Percentiles rank a stretch among this genome's conserved stretches.
Conservation (phyloP, 2,797 vertebrate species). For the Chloroceryle amazona region DNA sequence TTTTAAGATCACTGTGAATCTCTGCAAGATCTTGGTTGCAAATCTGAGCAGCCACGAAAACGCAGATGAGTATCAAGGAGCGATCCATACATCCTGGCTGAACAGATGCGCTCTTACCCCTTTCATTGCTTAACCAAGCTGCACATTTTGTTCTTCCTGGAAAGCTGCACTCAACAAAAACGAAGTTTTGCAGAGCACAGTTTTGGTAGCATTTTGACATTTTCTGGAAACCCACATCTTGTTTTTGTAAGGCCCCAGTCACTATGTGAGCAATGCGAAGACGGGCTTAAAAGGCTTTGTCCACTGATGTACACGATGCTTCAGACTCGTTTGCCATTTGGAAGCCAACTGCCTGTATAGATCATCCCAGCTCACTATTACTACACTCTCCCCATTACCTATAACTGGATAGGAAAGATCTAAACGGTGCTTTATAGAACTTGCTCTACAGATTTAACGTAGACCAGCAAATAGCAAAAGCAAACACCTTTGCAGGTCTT, state of each 20-base stretch:
- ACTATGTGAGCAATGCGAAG: background rate
- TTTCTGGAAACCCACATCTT: background rate
- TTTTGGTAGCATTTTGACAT: background rate
- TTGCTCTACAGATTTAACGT: slow-evolving; percentile 16
- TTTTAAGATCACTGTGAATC: background rate
- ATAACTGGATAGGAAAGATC: background rate
- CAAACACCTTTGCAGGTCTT: background rate
- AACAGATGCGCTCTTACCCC: background rate
- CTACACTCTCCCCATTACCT: background rate
- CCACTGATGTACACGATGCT: background rate
- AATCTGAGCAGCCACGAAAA: background rate
- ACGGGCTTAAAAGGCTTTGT: background rate
- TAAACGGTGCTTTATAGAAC: background rate
- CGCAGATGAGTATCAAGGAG: background rate
- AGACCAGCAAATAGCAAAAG: slow-evolving; percentile 24
- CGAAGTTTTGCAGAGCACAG: background rate
- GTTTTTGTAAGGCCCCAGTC: background rate
- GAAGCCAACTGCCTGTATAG: background rate
- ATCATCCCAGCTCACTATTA: background rate
- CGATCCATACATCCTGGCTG: background rate
- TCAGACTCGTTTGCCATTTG: background rate
- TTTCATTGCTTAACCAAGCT: background rate
- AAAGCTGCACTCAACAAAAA: background rate
- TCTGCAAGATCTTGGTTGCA: background rate
- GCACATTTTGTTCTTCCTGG: background rate